Percentiles rank a stretch among this genome's conserved stretches.
phyloP scores from a whole-genome alignment of 2,888 invertebrate genomes.

The Trypoxylon attenuatum region DNA sequence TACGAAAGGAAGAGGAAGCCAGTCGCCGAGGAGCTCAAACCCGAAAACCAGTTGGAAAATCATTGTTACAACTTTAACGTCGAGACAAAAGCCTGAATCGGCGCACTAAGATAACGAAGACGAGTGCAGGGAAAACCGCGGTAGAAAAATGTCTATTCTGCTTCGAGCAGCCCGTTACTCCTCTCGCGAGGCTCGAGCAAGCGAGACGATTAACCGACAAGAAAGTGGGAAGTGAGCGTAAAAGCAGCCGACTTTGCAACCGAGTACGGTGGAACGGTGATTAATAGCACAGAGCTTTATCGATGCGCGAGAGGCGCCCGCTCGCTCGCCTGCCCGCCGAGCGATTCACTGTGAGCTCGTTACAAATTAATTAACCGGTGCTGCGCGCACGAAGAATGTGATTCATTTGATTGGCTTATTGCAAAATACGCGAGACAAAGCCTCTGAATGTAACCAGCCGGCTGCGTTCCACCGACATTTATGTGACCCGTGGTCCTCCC shows the following conservation, averaged over 20 bases:
- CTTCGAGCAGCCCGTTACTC: no score
- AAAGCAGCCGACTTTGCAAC: conserved; percentile 19
- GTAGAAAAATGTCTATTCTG: no score
- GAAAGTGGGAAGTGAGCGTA: conserved; percentile 30
- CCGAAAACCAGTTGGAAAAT: no score
- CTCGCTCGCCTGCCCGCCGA: background rate
- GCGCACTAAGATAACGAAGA: no score
- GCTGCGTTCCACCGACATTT: background rate
- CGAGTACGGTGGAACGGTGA: conserved; percentile 45
- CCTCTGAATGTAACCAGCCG: background rate
- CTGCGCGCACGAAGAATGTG: conserved; percentile 36
- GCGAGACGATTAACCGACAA: conserved; percentile 39
- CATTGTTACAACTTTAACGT: no score
- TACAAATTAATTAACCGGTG: conserved; percentile 61
- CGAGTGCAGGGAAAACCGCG: no score
- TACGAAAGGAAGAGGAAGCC: no score
- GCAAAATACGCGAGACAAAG: background rate
- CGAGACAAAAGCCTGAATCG: no score
- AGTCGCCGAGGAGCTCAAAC: no score
- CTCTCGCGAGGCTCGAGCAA: no score
- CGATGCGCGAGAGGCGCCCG: no score
- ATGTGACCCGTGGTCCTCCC: background rate
- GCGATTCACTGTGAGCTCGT: conserved; percentile 51
- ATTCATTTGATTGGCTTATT: conserved; percentile 42
- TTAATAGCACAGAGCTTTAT: conserved; percentile 49